phyloP scores from a whole-genome alignment of 2,797 vertebrate species.

The Margarornis squamiger region DNA sequence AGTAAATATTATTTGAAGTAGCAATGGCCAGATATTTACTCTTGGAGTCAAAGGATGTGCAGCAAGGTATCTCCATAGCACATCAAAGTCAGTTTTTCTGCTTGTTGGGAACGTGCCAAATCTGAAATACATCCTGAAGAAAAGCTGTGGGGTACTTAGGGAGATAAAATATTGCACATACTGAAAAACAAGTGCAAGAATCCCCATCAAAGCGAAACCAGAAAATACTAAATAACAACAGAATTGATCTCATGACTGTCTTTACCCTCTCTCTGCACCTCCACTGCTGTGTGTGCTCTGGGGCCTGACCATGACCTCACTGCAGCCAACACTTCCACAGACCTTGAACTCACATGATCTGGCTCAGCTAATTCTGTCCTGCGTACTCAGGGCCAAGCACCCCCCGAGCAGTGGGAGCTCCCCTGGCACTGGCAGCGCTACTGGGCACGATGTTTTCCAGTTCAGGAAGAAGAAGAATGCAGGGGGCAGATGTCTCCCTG shows the following conservation, averaged over 20 bases:
- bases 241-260: background rate
- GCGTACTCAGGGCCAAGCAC: background rate
- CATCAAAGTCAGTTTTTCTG: background rate
- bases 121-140: background rate
- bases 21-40: background rate
- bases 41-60: constrained; percentile 13
- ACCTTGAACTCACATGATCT: background rate
- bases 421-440: background rate
- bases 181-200: background rate
- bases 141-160: background rate
- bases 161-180: background rate
- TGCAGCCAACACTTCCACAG: background rate
- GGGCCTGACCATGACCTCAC: constrained; percentile 29
- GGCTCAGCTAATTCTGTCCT: constrained; percentile 4
- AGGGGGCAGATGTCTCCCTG: background rate
- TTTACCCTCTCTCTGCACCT: background rate
- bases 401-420: background rate
- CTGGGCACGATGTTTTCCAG: background rate
- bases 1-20: background rate
- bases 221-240: background rate
- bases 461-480: background rate
- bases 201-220: background rate
- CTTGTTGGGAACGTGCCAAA: background rate
- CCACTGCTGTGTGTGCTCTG: background rate
- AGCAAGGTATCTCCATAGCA: background rate